These are phyloP conservation scores for Cepphus grylle DNA, from an alignment of 2,113 vertebrate genomes.

Conservation along the genomic window DNA sequence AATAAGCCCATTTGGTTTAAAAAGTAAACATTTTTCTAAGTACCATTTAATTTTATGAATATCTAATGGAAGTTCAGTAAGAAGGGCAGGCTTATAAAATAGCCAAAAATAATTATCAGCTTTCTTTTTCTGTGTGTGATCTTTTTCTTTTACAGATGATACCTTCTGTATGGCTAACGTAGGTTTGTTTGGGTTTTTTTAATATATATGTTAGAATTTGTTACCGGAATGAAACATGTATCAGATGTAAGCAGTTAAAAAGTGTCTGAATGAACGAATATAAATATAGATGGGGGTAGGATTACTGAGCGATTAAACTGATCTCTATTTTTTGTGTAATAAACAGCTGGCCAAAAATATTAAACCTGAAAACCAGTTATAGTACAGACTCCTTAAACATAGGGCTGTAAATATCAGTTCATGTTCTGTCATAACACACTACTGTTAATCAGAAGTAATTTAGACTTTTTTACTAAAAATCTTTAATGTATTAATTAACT, in stretches of 20 bases:
- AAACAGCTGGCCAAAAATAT: neutral
- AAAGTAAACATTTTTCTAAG: neutral
- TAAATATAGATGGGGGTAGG: neutral
- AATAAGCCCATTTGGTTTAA: neutral
- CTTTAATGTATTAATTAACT: slow-evolving; percentile 54
- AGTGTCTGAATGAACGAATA: neutral
- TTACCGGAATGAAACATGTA: neutral
- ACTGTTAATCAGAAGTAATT: neutral
- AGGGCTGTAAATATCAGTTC: neutral
- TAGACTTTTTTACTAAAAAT: neutral
- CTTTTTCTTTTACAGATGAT: neutral
- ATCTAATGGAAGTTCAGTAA: neutral
- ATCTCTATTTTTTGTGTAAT: neutral
- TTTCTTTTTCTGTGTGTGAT: neutral
- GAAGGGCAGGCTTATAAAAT: neutral
- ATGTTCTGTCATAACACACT: neutral
- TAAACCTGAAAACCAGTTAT: neutral
- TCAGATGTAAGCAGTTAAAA: neutral
- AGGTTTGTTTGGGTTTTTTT: too few species aligned
- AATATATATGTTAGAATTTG: neutral
- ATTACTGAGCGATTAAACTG: neutral
- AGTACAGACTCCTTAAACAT: neutral
- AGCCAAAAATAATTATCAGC: neutral
- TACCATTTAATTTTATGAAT: neutral
- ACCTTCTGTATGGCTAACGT: neutral